phyloP scores from a whole-genome alignment of 2,888 invertebrate species.

The Steromphala cineraria region DNA sequence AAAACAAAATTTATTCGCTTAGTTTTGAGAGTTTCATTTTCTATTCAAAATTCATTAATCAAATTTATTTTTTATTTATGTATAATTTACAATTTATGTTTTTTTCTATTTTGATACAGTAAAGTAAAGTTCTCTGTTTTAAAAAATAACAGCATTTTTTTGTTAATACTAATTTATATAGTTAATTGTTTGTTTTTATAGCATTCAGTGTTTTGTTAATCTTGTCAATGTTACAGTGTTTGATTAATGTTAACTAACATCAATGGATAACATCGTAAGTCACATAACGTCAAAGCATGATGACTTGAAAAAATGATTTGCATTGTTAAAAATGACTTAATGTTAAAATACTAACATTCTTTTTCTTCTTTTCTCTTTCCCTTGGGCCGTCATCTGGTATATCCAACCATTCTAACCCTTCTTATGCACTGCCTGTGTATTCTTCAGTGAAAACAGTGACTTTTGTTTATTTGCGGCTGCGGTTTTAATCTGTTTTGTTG shows the following conservation, averaged over 20 bases:
- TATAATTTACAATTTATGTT: no score
- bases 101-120: no score
- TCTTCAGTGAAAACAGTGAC: conserved; percentile 53
- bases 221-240: not conserved
- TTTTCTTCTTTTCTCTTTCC: conserved; percentile 22
- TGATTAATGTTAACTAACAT: not conserved
- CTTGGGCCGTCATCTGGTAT: conserved; percentile 2
- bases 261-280: not conserved
- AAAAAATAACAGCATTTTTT: no score
- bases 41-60: not conserved
- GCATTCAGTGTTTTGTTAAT: no score
- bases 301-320: not conserved
- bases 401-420: not conserved
- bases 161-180: no score
- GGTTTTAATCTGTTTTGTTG: conserved; percentile 58
- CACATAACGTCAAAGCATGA: not conserved
- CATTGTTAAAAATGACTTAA: not conserved
- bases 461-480: conserved; percentile 69
- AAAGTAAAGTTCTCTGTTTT: no score
- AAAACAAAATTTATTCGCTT: not conserved
- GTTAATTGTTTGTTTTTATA: no score
- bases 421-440: conserved; percentile 11
- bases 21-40: not conserved
- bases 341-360: conserved; percentile 1
- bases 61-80: no score